These are phyloP conservation scores for Catamblyrhynchus diadema DNA, from an alignment of 2,797 vertebrate species.

Conservation along the genomic window DNA sequence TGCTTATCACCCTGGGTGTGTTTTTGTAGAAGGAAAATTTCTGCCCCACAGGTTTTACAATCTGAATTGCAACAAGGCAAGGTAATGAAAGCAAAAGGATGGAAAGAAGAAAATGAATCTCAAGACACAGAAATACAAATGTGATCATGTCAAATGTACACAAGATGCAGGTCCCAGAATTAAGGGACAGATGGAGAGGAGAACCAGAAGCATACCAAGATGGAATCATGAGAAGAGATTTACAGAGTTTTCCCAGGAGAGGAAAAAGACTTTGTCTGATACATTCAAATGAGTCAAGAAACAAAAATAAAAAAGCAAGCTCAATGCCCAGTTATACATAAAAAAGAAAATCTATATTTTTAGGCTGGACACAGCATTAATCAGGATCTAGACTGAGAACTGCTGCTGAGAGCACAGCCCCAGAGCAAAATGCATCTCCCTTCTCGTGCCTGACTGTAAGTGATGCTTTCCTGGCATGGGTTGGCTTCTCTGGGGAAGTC, in stretches of 20 bases:
- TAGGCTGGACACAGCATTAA: neutral
- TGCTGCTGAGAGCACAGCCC: rapidly evolving
- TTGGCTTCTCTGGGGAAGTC: neutral
- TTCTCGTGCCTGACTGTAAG: neutral
- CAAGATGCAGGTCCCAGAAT: neutral
- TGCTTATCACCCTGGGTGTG: neutral
- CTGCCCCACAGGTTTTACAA: neutral
- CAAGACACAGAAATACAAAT: neutral
- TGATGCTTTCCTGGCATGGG: neutral
- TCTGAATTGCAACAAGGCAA: neutral
- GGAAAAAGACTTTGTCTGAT: neutral
- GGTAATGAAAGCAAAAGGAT: neutral
- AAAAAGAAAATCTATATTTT: neutral
- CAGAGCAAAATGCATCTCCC: neutral
- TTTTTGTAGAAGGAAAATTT: neutral
- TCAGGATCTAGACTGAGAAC: neutral
- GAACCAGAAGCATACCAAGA: neutral
- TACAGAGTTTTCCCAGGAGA: neutral
- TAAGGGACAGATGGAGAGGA: neutral
- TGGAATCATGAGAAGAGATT: neutral
- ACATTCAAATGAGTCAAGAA: neutral
- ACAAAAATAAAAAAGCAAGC: neutral
- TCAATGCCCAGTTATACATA: neutral
- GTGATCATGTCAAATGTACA: neutral
- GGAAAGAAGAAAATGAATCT: neutral